Evolutionary conservation across 2,797 vertebrate species (phyloP), one percentile per base, ranked within the genome.

Genomic region (Sciaenops ocellatus): DNA sequence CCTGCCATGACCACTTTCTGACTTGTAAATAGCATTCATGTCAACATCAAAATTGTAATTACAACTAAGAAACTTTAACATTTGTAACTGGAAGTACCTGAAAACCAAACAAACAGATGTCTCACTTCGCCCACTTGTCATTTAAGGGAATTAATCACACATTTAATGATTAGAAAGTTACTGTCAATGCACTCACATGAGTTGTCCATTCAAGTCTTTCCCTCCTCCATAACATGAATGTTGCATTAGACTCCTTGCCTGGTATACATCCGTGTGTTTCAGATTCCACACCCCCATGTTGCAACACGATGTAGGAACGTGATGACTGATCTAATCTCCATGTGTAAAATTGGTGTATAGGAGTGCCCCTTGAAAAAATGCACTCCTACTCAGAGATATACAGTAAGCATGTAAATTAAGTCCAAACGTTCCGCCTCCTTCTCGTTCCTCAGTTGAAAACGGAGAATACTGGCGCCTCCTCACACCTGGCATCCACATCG

Each of bases 401-500:
- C n/a, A n/a, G n/a, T n/a, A n/a, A 59, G 42, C 15, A 30, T 67
- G 30, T 48, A 22, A 6, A 24, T 3, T 8, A 12, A 20, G 13
- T 70, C 51, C 34, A 61, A 65, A 65, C 6, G 13, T n/a, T 60
- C 8, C 18, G 1, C 1, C 34, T 24, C 52, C 50, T 44, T 18
- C 51, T 54, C 55, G 3, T 47, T 77, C n/a, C 24, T 4, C 78
- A 99, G 98, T 95, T 77, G 96, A 97, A 92, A 95, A 96, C 42
- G 98, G 98, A 42, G 98, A 99, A 83, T 99, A 98, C 85, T 99
- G 98, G 97, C 96, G 98, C 72, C 83, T 99, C 69, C 96, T 99
- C 46, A 90, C 88, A 4, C 97, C 97, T 30, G 98, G 98, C 64
- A 95, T 96, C 90, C 96, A 99, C 85, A 96, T 98, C 73, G 82